phyloP scores from a whole-genome alignment of 2,888 invertebrate species.

The Aphelenchoides bicaudatus region DNA sequence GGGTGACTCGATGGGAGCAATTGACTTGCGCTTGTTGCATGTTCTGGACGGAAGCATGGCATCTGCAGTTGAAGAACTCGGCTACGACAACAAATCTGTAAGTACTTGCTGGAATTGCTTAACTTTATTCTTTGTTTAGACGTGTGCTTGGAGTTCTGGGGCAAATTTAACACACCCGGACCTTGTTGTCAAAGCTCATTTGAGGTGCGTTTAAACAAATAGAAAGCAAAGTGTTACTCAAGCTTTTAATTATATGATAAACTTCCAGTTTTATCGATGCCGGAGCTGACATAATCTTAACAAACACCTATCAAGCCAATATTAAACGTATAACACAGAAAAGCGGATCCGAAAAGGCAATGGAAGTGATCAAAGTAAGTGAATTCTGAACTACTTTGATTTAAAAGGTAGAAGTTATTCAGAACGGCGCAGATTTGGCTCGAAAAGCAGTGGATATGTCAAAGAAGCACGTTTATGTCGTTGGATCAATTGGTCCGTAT shows the following conservation, averaged over 20 bases:
- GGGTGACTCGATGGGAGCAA: too few relatives aligned
- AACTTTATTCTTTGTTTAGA: too few relatives aligned
- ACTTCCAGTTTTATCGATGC: slow-evolving; percentile 70
- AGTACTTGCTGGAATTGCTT: too few relatives aligned
- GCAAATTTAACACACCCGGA: slow-evolving; percentile 26
- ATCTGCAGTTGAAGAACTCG: too few relatives aligned
- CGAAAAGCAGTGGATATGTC: slow-evolving; percentile 22
- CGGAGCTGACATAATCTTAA: slow-evolving; percentile 81
- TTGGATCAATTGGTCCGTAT: slow-evolving; percentile 86
- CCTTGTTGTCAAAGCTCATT: slow-evolving; percentile 27
- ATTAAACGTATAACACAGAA: slow-evolving; percentile 41
- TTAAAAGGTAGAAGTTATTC: slow-evolving; percentile 23
- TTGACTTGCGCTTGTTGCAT: too few relatives aligned
- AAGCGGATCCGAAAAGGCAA: background rate
- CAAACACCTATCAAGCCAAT: slow-evolving; percentile 84
- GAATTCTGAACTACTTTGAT: background rate
- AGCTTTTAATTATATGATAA: too few relatives aligned
- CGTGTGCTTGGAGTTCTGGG: too few relatives aligned
- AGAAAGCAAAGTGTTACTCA: too few relatives aligned
- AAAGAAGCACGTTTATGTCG: slow-evolving; percentile 67
- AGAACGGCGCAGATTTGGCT: slow-evolving; percentile 30
- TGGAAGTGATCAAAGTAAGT: slow-evolving; percentile 10
- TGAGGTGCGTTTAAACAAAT: too few relatives aligned
- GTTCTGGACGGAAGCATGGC: too few relatives aligned
- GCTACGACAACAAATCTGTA: too few relatives aligned